Evolutionary conservation across 2,113 vertebrate species (phyloP), one percentile per base, ranked within the genome.

Genomic region (Sapajus apella): DNA sequence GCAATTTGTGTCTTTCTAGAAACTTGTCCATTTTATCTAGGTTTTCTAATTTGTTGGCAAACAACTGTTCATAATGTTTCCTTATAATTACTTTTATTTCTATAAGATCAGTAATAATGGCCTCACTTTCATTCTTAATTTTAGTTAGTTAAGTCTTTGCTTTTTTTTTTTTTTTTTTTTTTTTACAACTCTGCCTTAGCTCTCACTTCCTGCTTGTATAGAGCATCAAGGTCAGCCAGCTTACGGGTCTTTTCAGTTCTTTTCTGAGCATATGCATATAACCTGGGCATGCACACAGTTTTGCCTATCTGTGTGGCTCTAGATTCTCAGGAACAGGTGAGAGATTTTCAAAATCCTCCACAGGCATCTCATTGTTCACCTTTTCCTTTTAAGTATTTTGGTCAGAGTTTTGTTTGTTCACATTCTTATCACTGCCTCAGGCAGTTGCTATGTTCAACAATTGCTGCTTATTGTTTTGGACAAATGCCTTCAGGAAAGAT

Each of bases 41-140:
- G 83, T 92, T 95, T 95, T 94, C 68, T 70, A 35, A 70, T 92
- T 81, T 95, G 32, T 64, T 89, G n/a, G 3, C 37, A 80, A 68
- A 25, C 1, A 45, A 5, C 80, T 73, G 30, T 35, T 89, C 30
- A 70, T 94, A 88, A 76, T 90, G 68, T 58, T 80, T 35, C 52
- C 52, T 88, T 43, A 40, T 25, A 91, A n/a, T 68, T 64, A 1
- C 52, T 68, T 80, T 81, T 32, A 50, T 85, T 89, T 90, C 50
- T 86, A 0, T 86, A 73, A 86, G 37, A 89, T n/a, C 55, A 40
- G 9, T 77, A 43, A 43, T 55, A 56, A 76, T 64, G 20, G 11
- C 20, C 7, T 64, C 32, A 86, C 1, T 70, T 94, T 91, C 23
- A 68, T 81, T 91, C 32, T 45, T 84, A 12, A 80, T 17, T 43